These are phyloP conservation scores for Hydrozoanthus tunicans DNA, from an alignment of 64 coral and sea anemone genomes.

Conservation along the genomic window DNA sequence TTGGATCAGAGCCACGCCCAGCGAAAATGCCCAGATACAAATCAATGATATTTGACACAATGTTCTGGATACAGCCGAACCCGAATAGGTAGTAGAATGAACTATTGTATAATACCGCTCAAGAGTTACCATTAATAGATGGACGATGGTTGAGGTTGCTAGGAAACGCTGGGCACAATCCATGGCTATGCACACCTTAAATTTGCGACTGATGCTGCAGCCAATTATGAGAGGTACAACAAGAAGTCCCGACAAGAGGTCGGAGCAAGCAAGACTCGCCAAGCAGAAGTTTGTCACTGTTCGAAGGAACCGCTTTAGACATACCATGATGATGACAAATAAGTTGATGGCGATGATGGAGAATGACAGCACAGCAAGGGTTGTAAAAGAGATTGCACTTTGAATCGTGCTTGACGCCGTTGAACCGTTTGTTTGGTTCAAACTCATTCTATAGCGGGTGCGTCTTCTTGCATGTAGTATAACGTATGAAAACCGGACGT, in stretches of 20 bases:
- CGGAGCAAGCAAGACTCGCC: constrained; percentile 70
- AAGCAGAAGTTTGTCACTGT: constrained; percentile 76
- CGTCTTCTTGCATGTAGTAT: too few species aligned
- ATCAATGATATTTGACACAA: constrained; percentile 16
- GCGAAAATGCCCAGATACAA: constrained; percentile 49
- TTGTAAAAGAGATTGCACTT: not conserved
- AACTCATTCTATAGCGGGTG: not conserved
- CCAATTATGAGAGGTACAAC: constrained; percentile 62
- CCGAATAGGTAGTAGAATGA: constrained; percentile 19
- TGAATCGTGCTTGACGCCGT: not conserved
- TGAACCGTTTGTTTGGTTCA: not conserved
- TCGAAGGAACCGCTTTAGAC: constrained; percentile 39
- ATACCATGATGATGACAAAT: constrained; percentile 61
- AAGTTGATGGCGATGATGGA: constrained; percentile 58
- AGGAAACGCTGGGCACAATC: constrained; percentile 74
- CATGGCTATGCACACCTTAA: constrained; percentile 71
- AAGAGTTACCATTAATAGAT: constrained; percentile 67
- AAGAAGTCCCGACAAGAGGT: constrained; percentile 62
- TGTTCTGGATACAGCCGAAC: constrained; percentile 21
- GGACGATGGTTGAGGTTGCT: constrained; percentile 68
- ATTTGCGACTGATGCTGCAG: constrained; percentile 18
- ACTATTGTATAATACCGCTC: constrained; percentile 82
- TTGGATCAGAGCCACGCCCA: constrained; percentile 57
- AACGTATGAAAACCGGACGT: too few species aligned
- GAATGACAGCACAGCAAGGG: not conserved